Percentiles rank a stretch among this genome's conserved stretches.
Conservation (phyloP, 1,140 invertebrate genomes). For the Tenebrio molitor region DNA sequence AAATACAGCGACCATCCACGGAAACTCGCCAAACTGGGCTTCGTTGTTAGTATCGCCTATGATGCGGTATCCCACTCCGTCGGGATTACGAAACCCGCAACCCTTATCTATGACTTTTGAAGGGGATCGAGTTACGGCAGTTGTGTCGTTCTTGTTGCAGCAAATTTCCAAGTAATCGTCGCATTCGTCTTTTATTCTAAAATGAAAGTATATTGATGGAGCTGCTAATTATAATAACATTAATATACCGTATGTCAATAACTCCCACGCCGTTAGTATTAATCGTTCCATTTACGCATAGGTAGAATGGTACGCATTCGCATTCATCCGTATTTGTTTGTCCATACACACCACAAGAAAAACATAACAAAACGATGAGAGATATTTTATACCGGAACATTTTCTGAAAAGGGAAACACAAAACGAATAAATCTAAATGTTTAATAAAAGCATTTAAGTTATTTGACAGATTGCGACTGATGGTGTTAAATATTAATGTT, state of each 20-base stretch:
- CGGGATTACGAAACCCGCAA: neutral
- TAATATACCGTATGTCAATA: slow-evolving; percentile 82
- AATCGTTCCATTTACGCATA: slow-evolving; percentile 75
- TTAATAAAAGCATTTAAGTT: too few relatives aligned
- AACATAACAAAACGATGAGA: too few relatives aligned
- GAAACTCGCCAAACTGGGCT: slow-evolving; percentile 63
- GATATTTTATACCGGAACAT: too few relatives aligned
- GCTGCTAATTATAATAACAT: too few relatives aligned
- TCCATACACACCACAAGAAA: neutral
- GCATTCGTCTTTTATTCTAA: slow-evolving; percentile 6
- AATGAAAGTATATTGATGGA: neutral
- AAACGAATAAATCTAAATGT: too few relatives aligned
- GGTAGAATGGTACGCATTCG: slow-evolving; percentile 75
- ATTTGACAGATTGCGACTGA: too few relatives aligned
- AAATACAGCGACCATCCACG: slow-evolving; percentile 55
- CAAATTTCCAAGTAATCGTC: neutral
- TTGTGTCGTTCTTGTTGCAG: neutral
- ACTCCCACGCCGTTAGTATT: slow-evolving; percentile 78
- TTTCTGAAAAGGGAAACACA: too few relatives aligned
- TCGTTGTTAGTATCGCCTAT: slow-evolving; percentile 70
- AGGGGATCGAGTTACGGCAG: neutral
- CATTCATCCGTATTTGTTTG: neutral
- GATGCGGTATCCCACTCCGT: slow-evolving; percentile 24
- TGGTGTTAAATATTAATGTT: too few relatives aligned
- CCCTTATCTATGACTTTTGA: neutral